These are phyloP conservation scores for Pseudomugil tenellus DNA, from an alignment of 2,797 vertebrate genomes.

Conservation along the genomic window DNA sequence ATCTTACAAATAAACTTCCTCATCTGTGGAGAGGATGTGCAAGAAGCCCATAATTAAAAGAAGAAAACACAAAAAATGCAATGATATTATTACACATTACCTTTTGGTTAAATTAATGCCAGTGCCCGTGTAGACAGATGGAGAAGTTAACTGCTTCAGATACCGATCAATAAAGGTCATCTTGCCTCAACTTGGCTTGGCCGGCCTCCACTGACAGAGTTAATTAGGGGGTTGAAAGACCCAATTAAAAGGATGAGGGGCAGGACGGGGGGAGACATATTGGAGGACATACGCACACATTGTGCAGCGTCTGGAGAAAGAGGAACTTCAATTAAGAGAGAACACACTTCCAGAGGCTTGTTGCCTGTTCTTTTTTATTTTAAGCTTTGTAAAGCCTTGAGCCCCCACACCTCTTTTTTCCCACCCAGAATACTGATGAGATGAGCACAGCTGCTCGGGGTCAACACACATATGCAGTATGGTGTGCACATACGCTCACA, in stretches of 20 bases:
- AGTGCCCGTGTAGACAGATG: conserved; percentile 63
- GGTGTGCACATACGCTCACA: conserved; percentile 44
- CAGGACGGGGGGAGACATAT: conserved; percentile 73
- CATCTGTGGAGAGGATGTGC: background rate
- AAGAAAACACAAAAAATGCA: background rate
- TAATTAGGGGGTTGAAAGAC: conserved; percentile 83
- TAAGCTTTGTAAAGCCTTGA: conserved; percentile 56
- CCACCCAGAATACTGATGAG: conserved; percentile 77
- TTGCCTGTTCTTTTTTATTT: conserved; percentile 74
- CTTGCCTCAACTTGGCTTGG: conserved; percentile 69
- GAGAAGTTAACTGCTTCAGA: conserved; percentile 67
- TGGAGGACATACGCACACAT: conserved; percentile 81
- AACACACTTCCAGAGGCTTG: conserved; percentile 70
- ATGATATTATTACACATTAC: conserved; percentile 18
- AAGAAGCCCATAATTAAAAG: background rate
- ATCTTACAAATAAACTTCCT: background rate
- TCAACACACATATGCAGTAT: conserved; percentile 55
- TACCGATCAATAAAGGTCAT: conserved; percentile 71
- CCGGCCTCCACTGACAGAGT: conserved; percentile 71
- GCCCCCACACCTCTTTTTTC: conserved; percentile 29
- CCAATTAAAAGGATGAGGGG: conserved; percentile 82
- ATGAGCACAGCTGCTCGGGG: conserved; percentile 76
- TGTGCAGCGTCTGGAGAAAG: conserved; percentile 77
- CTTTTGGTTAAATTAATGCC: conserved; percentile 25
- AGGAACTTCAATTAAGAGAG: conserved; percentile 81